Base-by-base conservation (phyloP, 2,797 vertebrate species). In the Oceanodroma leucorhoa region DNA sequence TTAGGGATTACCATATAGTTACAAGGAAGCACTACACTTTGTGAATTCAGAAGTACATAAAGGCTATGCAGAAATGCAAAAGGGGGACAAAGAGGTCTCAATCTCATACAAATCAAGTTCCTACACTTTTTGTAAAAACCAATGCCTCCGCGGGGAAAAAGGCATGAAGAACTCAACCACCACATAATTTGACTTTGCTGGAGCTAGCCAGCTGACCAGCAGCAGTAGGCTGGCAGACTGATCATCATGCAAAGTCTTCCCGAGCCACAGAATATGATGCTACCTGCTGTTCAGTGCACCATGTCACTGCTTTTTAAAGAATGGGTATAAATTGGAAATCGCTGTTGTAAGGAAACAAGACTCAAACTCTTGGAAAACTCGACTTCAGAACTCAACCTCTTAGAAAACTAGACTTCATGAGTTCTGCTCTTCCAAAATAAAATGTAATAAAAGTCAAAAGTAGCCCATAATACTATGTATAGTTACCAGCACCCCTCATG, bases 1-100 rank as follows among this genome's bases (percentile, higher is more conserved):
- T 95, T 91, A 93, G 34, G 80, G 95, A 94, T 96, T 95, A 96
- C 73, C 69, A 88, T 86, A 73, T 21, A 96, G 95, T 94, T 95
- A 96, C 53, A 86, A 90, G 89, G 75, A 93, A 95, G 72, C 60
- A 80, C 79, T 86, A 89, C 85, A 94, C 57, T 92, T 95, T 26
- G 23, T 95, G 84, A 95, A 95, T 93, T 94, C 84, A 90, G 82
- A 91, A 94, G 48, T 51, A 83, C 48, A 30, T 69, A 84, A 89
- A 87, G 0, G 26, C 67, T 78, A 91, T 27, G 40, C 76, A 91
- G 65, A 95, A 96, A 95, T 40, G 51, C 55, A 87, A 45, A 86
- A 67, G 67, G 6, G 29, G 32, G 38, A 91, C 71, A 83, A 91
- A 92, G 46, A 58, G 26, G 64, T 77, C 53, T 70, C 79, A 62